These are phyloP conservation scores for Sitodiplosis mosellana DNA, from an alignment of 1,140 invertebrate species.

Conservation along the genomic window DNA sequence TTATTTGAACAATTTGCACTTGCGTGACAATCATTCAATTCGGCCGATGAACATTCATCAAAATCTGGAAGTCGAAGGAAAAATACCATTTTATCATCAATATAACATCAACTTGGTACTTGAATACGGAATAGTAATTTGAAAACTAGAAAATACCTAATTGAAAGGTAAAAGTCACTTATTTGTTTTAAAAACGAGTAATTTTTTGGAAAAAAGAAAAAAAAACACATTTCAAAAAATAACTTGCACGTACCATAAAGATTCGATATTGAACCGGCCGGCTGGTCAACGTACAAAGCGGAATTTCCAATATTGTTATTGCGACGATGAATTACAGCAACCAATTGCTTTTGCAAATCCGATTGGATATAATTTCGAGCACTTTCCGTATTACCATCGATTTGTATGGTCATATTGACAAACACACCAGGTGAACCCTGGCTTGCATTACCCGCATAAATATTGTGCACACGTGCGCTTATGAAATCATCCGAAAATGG, in stretches of 20 bases:
- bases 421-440: constrained; percentile 51
- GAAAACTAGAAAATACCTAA: too few relatives aligned
- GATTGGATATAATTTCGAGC: constrained; percentile 41
- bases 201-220: too few relatives aligned
- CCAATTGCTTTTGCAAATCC: constrained; percentile 62
- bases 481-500: constrained; percentile 72
- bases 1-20: constrained; percentile 73
- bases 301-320: constrained; percentile 76
- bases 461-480: constrained; percentile 56
- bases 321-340: constrained; percentile 61
- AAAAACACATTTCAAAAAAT: background rate
- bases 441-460: constrained; percentile 51
- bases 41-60: constrained; percentile 69
- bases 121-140: too few relatives aligned
- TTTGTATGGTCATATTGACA: constrained; percentile 58
- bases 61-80: constrained; percentile 41
- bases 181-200: too few relatives aligned
- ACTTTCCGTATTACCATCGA: constrained; percentile 48
- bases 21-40: constrained; percentile 81
- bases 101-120: too few relatives aligned
- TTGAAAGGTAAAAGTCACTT: too few relatives aligned
- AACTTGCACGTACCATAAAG: constrained; percentile 33
- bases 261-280: constrained; percentile 51
- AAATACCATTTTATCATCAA: constrained; percentile 2
- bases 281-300: constrained; percentile 62